A percentile compares a stretch with the other conserved stretches of the same genome.
phyloP scores from a whole-genome alignment of 2,888 invertebrate genomes.

The Apocheima hispidaria region DNA sequence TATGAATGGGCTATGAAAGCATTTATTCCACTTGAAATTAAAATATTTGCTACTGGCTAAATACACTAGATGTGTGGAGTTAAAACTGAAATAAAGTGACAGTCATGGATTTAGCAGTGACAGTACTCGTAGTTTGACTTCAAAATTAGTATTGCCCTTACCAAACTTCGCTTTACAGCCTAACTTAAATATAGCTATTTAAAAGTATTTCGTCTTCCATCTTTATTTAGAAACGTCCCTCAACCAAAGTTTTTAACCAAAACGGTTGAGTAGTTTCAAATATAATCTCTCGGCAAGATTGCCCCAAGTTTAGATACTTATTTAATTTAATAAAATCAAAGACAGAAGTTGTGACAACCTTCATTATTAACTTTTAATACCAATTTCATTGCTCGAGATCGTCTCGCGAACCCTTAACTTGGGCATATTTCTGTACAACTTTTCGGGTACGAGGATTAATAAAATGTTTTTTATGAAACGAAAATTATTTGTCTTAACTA shows the following conservation, averaged over 20 bases:
- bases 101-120: too few species aligned
- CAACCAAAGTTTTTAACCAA: slow-evolving; percentile 21
- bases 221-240: slow-evolving; percentile 20
- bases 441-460: slow-evolving; percentile 43
- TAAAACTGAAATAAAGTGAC: neutral
- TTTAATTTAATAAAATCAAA: slow-evolving; percentile 52
- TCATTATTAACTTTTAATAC: slow-evolving; percentile 59
- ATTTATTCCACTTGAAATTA: neutral
- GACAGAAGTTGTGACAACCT: slow-evolving; percentile 52
- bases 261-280: slow-evolving; percentile 37
- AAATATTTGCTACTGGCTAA: neutral
- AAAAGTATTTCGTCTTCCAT: slow-evolving; percentile 4
- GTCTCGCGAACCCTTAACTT: slow-evolving; percentile 47
- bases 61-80: neutral
- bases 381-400: slow-evolving; percentile 51
- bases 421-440: slow-evolving; percentile 48
- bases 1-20: too few species aligned
- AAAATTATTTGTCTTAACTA: slow-evolving; percentile 5
- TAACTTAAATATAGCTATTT: neutral
- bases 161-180: neutral
- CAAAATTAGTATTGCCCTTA: neutral
- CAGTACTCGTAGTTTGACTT: neutral
- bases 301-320: slow-evolving; percentile 43
- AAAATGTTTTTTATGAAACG: slow-evolving; percentile 36
- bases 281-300: slow-evolving; percentile 44